Conservation (phyloP, 2,113 vertebrate species). For the Mola mola region DNA sequence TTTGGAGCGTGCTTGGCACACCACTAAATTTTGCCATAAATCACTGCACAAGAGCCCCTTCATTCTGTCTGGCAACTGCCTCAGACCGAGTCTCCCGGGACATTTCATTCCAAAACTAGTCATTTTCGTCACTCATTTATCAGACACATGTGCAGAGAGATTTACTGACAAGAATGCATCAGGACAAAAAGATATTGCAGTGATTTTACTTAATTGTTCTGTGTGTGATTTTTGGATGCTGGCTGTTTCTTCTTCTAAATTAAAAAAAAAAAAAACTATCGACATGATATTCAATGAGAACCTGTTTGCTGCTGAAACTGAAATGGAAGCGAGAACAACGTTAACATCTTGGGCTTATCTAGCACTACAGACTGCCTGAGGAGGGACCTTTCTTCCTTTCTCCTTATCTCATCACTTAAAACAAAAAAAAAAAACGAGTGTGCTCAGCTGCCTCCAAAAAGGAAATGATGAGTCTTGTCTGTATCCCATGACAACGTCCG, state of each 20-base stretch:
- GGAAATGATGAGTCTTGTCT: slow-evolving; percentile 52
- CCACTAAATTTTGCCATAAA: slow-evolving; percentile 30
- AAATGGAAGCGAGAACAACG: slow-evolving; percentile 28
- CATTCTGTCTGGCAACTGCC: slow-evolving; percentile 12
- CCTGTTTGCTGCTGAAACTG: slow-evolving; percentile 26
- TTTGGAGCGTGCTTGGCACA: slow-evolving; percentile 9
- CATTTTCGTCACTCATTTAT: slow-evolving; percentile 8
- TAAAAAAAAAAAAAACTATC: not conserved
- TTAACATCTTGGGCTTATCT: slow-evolving; percentile 32
- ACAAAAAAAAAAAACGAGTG: slow-evolving; percentile 63
- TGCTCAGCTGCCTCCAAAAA: slow-evolving; percentile 63
- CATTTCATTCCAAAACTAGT: slow-evolving; percentile 17
- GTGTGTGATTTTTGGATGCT: not conserved
- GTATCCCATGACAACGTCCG: slow-evolving; percentile 75
- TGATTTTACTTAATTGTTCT: slow-evolving; percentile 2
- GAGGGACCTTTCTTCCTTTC: slow-evolving; percentile 14
- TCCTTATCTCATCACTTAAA: slow-evolving; percentile 67
- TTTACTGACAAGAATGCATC: not conserved
- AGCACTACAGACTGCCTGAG: slow-evolving; percentile 33
- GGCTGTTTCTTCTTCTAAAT: not conserved
- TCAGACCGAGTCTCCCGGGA: slow-evolving; percentile 1
- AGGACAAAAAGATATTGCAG: not conserved
- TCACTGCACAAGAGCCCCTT: slow-evolving; percentile 20
- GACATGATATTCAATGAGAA: slow-evolving; percentile 9
- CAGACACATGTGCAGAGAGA: not conserved